Conservation (phyloP, 2,888 invertebrate genomes). For the Tenthredo notha region DNA sequence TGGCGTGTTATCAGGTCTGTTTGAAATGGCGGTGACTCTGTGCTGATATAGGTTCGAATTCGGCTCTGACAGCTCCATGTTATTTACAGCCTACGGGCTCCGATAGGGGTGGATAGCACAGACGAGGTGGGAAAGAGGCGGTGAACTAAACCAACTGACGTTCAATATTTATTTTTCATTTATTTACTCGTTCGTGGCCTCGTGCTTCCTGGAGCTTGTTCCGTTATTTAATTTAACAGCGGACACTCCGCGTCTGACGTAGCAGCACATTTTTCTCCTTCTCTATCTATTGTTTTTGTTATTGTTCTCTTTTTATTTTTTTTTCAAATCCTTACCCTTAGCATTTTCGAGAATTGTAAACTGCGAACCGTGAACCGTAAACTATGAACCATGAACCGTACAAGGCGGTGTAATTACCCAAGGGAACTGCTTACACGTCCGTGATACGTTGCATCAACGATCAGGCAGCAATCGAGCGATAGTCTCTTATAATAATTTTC, state of each 20-base stretch:
- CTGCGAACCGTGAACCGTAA: neutral
- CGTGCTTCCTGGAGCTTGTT: neutral
- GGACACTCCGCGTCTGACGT: neutral
- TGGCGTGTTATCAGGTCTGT: conserved; percentile 52
- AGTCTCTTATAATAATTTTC: conserved; percentile 41
- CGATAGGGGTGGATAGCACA: conserved; percentile 49
- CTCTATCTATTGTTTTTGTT: neutral
- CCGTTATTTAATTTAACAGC: conserved; percentile 22
- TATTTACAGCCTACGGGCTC: conserved; percentile 54
- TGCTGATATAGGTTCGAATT: conserved; percentile 55
- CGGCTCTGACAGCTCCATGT: conserved; percentile 55
- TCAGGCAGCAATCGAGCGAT: conserved; percentile 44
- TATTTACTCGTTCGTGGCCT: conserved; percentile 38
- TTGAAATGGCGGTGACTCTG: conserved; percentile 54
- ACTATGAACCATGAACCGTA: conserved; percentile 39
- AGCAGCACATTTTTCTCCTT: neutral
- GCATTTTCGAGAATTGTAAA: neutral
- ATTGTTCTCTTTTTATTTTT: neutral
- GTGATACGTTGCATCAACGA: conserved; percentile 44
- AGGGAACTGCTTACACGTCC: conserved; percentile 35
- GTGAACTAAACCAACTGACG: conserved; percentile 53
- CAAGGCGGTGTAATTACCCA: conserved; percentile 40
- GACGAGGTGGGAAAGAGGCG: conserved; percentile 34
- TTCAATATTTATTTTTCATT: conserved; percentile 55
- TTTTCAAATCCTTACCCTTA: neutral